Conservation (phyloP, 2,797 vertebrate species). For the Aotus griseimembra region DNA sequence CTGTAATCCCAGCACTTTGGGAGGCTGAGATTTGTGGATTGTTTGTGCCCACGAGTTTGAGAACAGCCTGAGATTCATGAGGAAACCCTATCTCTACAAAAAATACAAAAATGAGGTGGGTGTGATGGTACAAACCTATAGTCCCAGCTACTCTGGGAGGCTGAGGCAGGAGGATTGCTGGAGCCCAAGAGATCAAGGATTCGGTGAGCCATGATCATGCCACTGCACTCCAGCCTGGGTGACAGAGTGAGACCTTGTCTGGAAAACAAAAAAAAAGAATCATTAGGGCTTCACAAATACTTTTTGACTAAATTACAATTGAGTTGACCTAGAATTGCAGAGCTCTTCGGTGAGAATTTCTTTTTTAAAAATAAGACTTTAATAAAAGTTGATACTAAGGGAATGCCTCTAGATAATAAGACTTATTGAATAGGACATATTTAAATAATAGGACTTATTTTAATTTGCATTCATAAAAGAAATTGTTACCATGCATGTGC, state of each 20-base stretch:
- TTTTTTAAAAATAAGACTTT: not conserved
- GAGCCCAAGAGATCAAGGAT: not conserved
- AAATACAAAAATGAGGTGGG: not conserved
- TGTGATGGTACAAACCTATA: not conserved
- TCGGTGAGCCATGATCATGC: not conserved
- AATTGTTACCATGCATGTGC: not conserved
- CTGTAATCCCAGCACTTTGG: not conserved
- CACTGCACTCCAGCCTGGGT: not conserved
- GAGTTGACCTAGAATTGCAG: not conserved
- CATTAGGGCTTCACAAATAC: not conserved
- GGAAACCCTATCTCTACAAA: not conserved
- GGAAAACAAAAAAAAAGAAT: not conserved
- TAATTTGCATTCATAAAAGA: constrained; percentile 50
- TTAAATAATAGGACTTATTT: constrained; percentile 24
- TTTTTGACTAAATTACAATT: not conserved
- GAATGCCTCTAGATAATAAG: not conserved
- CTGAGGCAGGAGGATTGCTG: not conserved
- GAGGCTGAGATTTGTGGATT: not conserved
- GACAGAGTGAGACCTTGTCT: not conserved
- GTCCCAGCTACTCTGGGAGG: not conserved
- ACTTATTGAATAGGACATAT: not conserved
- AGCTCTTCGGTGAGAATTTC: not conserved
- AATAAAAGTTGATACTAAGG: not conserved
- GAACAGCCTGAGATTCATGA: not conserved
- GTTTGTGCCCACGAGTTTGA: not conserved